phyloP scores from a whole-genome alignment of 2,113 vertebrate species.

The Leptosomus discolor region DNA sequence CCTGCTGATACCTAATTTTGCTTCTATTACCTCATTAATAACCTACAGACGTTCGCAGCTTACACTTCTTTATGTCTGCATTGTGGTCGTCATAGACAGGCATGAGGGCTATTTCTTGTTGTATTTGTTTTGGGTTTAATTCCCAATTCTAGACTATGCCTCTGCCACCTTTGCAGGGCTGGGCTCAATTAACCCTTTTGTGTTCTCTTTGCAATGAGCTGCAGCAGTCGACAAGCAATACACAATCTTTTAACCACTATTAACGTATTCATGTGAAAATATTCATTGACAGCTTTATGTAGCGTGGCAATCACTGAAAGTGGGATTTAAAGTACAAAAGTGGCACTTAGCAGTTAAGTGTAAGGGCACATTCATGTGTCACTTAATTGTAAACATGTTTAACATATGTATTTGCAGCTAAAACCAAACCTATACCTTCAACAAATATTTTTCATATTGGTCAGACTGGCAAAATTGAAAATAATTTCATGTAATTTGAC shows the following conservation, averaged over 20 bases:
- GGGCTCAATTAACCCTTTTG: constrained; percentile 85
- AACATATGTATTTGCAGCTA: background rate
- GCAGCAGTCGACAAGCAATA: constrained; percentile 69
- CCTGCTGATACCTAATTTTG: constrained; percentile 56
- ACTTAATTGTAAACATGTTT: background rate
- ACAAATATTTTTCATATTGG: background rate
- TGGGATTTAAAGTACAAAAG: constrained; percentile 1
- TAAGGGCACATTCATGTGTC: background rate
- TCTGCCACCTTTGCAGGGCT: constrained; percentile 80
- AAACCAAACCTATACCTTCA: background rate
- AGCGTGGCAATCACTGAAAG: background rate
- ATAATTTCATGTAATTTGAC: background rate
- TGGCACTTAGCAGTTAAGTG: background rate
- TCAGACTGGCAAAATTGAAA: background rate
- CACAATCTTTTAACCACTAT: constrained; percentile 74
- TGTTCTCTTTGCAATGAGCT: constrained; percentile 71
- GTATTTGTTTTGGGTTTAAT: constrained; percentile 68
- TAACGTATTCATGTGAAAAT: constrained; percentile 69
- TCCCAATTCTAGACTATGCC: constrained; percentile 67
- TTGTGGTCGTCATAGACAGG: background rate
- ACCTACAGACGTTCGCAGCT: constrained; percentile 31
- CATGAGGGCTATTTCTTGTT: constrained; percentile 11
- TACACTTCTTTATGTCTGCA: constrained; percentile 40
- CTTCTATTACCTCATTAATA: constrained; percentile 65
- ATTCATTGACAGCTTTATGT: constrained; percentile 74